Evolutionary conservation across 2,113 vertebrate genomes (phyloP).

Genomic region (Colaptes auratus): DNA sequence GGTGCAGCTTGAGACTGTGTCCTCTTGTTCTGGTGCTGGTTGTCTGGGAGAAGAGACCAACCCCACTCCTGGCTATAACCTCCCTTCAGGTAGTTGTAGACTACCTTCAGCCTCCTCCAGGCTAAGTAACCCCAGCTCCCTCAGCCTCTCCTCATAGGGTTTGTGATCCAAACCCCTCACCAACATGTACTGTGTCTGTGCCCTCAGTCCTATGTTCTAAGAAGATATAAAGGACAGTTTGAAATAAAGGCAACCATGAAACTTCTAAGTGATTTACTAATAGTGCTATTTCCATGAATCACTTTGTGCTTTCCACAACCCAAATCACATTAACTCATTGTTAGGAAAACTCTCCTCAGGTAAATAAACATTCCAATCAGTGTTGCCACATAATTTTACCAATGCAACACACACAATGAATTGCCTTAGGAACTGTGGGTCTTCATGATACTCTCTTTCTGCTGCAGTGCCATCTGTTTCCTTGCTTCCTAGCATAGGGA

Average conservation of each 20-base stretch:
- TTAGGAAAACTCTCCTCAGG: neutral
- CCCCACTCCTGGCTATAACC: too few species aligned
- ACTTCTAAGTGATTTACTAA: neutral
- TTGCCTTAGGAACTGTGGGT: neutral
- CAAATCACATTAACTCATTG: neutral
- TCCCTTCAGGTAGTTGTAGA: too few species aligned
- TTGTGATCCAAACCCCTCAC: neutral
- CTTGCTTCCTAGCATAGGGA: neutral
- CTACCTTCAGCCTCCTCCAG: too few species aligned
- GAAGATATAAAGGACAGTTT: neutral
- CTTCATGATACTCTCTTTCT: neutral
- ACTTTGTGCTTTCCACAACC: neutral
- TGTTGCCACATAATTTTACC: neutral
- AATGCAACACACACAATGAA: neutral
- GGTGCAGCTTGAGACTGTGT: too few species aligned
- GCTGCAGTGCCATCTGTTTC: neutral
- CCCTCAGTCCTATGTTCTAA: neutral
- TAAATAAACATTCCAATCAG: neutral
- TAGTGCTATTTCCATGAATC: neutral
- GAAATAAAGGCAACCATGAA: neutral
- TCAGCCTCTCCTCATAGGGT: too few species aligned
- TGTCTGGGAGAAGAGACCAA: too few species aligned
- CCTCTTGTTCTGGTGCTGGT: too few species aligned
- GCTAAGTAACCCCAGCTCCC: too few species aligned
- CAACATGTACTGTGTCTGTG: neutral